Percentiles rank a stretch among this genome's conserved stretches.
Conservation (phyloP, 2,888 invertebrate genomes). For the Glaucopsyche alexis region DNA sequence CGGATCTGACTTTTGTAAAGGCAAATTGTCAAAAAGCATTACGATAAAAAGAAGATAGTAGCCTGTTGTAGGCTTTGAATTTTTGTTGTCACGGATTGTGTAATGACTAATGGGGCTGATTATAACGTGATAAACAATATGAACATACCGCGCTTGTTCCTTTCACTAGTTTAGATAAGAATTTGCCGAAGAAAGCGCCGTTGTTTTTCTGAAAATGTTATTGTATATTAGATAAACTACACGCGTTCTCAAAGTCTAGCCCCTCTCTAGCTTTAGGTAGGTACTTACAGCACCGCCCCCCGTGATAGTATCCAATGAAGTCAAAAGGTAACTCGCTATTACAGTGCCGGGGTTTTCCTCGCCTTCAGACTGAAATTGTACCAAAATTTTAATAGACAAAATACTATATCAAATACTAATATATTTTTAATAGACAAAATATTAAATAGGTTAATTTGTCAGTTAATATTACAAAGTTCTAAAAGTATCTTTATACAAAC, state of each 20-base stretch:
- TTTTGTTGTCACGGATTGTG: too few relatives aligned
- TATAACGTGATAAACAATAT: neutral
- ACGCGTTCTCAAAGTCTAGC: too few relatives aligned
- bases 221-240: neutral
- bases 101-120: too few relatives aligned
- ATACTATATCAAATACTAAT: neutral
- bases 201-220: conserved; percentile 65
- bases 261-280: neutral
- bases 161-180: conserved; percentile 64
- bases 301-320: conserved; percentile 67
- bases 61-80: too few relatives aligned
- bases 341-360: conserved; percentile 69
- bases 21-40: too few relatives aligned
- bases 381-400: neutral
- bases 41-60: too few relatives aligned
- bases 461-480: neutral
- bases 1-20: too few relatives aligned
- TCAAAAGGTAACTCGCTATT: conserved; percentile 65
- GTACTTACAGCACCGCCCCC: conserved; percentile 75
- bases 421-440: too few relatives aligned
- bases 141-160: conserved; percentile 70
- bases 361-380: conserved; percentile 61
- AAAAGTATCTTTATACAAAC: conserved; percentile 47
- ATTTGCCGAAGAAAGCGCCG: conserved; percentile 70
- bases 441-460: neutral